These are phyloP conservation scores for Ceyx cyanopectus DNA, from an alignment of 2,113 vertebrate species.

Conservation along the genomic window DNA sequence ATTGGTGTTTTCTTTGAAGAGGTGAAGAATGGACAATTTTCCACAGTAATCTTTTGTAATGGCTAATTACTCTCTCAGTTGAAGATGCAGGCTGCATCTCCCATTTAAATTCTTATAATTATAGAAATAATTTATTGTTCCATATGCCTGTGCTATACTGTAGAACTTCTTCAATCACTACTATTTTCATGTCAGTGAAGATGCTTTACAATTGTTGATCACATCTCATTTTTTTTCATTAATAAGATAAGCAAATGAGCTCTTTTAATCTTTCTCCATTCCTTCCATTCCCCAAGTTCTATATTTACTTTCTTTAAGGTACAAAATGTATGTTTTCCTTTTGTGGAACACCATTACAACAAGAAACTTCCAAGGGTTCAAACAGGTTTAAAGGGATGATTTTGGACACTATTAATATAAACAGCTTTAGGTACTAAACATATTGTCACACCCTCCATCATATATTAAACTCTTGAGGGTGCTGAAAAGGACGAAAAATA, in stretches of 20 bases:
- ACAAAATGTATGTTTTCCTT: not conserved
- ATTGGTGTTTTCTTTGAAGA: not conserved
- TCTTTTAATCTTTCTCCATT: not conserved
- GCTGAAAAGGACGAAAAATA: not conserved
- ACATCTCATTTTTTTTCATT: not conserved
- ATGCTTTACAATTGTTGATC: not conserved
- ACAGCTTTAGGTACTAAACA: not conserved
- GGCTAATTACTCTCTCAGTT: not conserved
- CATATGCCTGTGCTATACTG: not conserved
- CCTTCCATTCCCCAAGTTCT: not conserved
- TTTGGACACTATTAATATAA: not conserved
- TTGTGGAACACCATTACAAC: not conserved
- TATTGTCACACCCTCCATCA: not conserved
- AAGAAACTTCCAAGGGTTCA: not conserved
- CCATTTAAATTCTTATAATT: not conserved
- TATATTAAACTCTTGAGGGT: not conserved
- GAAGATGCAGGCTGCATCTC: not conserved
- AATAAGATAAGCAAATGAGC: not conserved
- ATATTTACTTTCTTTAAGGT: not conserved
- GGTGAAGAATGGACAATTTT: not conserved
- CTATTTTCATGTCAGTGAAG: not conserved
- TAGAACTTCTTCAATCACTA: not conserved
- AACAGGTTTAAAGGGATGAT: not conserved
- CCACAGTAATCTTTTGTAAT: not conserved
- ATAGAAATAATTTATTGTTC: not conserved